Evolutionary conservation across 2,888 invertebrate species (phyloP), one percentile per base, ranked within the genome.

Genomic region (Apodemia hepburni): DNA sequence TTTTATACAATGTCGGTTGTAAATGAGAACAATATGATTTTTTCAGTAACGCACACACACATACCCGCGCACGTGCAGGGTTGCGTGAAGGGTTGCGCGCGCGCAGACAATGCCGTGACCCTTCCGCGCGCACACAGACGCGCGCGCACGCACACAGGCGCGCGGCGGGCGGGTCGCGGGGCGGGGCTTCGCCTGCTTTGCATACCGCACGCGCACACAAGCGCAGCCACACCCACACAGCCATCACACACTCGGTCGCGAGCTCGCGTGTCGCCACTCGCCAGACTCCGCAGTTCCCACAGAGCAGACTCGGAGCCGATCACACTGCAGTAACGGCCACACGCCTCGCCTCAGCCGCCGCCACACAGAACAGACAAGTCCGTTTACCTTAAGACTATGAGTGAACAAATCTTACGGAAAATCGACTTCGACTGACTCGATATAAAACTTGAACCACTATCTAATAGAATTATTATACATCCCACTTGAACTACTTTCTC

Each of bases 121-220:
- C 64, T 64, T 65, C 61, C 54, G 61, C 62, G 51, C 73, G 66
- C 66, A 72, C 61, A 57, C 61, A 58, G 59, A 64, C 71, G 66
- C 61, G 61, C 63, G 45, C 58, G 35, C 64, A 33, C 45, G 58
- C 65, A 45, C 45, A 45, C 45, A 5, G 66, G 67, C 67, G 70
- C 72, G 67, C 66, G 72, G 65, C 72, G 67, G 64, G 64, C 64
- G 61, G 63, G 62, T 47, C 63, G 57, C 17, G 59, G 67, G 67
- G 67, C 69, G 70, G 67, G 74, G 79, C 75, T 66, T 64, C 60
- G 78, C 71, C 79, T 80, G 76, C 76, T 84, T 82, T 83, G 85
- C 85, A 84, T 82, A 82, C 64, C 67, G 66, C 66, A 11, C 35
- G 42, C 42, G 42, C 42, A 42, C 42, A 67, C 60, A 61, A 61